Base-by-base conservation (phyloP, 2,888 invertebrate genomes). In the Idaea dimidiata region DNA sequence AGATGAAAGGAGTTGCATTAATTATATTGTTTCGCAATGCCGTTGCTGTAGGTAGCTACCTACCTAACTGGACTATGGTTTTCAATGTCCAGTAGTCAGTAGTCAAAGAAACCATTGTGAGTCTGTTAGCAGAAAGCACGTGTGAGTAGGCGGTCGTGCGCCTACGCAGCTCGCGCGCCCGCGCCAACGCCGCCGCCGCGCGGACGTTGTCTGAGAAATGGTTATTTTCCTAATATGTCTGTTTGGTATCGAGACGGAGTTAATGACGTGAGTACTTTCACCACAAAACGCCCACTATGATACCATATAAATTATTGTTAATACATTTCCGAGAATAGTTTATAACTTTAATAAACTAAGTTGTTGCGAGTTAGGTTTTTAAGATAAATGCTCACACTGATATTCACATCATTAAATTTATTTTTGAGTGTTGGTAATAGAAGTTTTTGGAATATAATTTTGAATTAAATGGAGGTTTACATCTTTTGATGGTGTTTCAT, bases 1-100 rank as follows among this genome's bases (percentile, higher is more conserved):
- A 80, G 82, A 82, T 84, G 77, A 78, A 73, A 72, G 61, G 66
- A 75, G 69, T 71, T 71, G 56, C 56, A 18, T 56, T 5, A 56
- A 56, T 56, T 16, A 17, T 56, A 72, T 72, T 64, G 67, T 65
- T 43, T 68, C 54, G 60, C 43, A 56, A 33, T 43, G 43, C 53
- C 2, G 55, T 53, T 16, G 24, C n/a, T n/a, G 24, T 24, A 24
- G 24, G 24, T 24, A 24, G 24, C 3, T 24, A 24, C 1, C 24
- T 24, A 24, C 3, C 3, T 24, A 24, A 24, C 24, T 58, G 59
- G 56, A 43, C 60, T 16, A 66, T 58, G 66, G 59, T 58, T 61
- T 43, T 43, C 14, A 3, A 43, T 59, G 61, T 55, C 67, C 64
- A 65, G 17, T 65, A 57, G 58, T 57, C 59, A 58, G 43, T 54